phyloP scores from a whole-genome alignment of 2,113 vertebrate genomes.

The Neolamprologus ventralis region DNA sequence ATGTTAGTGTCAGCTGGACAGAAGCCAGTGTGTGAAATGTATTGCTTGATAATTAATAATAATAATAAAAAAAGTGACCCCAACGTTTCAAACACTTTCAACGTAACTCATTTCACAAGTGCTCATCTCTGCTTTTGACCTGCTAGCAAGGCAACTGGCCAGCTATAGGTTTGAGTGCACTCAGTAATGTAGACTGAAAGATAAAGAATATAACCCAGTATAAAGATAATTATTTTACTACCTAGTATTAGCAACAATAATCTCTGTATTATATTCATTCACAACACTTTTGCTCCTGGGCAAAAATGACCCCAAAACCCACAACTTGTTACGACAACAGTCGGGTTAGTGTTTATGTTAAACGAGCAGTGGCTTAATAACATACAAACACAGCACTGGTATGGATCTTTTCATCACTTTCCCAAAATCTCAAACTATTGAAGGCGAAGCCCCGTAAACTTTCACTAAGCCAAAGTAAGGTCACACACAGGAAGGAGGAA shows the following conservation, averaged over 20 bases:
- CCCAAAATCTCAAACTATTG: neutral
- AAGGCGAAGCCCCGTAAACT: neutral
- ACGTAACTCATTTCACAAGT: neutral
- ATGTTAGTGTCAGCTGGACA: neutral
- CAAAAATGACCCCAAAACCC: neutral
- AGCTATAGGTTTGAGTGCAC: neutral
- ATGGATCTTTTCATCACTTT: neutral
- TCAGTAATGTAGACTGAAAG: neutral
- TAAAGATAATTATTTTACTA: neutral
- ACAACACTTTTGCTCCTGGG: neutral
- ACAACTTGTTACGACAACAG: neutral
- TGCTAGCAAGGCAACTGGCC: neutral
- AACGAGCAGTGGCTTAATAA: neutral
- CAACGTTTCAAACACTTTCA: neutral
- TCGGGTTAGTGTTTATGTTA: neutral
- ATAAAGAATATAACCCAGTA: neutral
- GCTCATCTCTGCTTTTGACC: neutral
- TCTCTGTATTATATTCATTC: neutral
- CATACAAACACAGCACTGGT: neutral
- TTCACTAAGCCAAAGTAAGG: neutral
- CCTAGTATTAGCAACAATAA: neutral
- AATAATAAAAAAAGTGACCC: neutral
- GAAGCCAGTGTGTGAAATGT: neutral
- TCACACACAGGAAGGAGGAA: neutral
- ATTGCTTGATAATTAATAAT: accelerated